These are phyloP conservation scores for Atrina japonica DNA, from an alignment of 2,888 invertebrate species.

Conservation along the genomic window DNA sequence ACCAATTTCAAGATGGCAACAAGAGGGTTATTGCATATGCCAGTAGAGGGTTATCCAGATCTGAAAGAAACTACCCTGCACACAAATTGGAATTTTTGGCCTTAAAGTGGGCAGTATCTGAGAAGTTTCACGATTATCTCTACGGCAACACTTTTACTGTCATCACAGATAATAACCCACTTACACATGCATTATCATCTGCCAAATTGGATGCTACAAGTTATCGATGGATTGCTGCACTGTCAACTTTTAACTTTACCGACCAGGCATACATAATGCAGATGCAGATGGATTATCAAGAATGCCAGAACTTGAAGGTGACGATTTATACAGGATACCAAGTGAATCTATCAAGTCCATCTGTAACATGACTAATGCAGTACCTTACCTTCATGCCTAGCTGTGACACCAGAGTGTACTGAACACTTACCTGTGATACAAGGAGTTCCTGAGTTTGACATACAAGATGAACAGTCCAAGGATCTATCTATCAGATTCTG, in stretches of 20 bases:
- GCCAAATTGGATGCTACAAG: constrained; percentile 29
- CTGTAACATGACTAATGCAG: constrained; percentile 8
- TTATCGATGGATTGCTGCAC: constrained; percentile 33
- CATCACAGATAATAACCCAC: constrained; percentile 16
- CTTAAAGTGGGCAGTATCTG: constrained; percentile 38
- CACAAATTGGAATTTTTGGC: constrained; percentile 42
- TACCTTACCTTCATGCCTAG: constrained; percentile 1
- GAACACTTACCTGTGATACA: not conserved
- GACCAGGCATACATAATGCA: constrained; percentile 15
- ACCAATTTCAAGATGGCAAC: not conserved
- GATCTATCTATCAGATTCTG: constrained; percentile 25
- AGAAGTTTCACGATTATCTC: constrained; percentile 44
- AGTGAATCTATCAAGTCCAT: constrained; percentile 21
- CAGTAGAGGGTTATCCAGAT: not conserved
- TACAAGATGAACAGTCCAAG: constrained; percentile 18
- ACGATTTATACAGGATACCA: not conserved
- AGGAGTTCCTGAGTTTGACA: constrained; percentile 15
- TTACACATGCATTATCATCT: constrained; percentile 17
- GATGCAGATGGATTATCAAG: constrained; percentile 17
- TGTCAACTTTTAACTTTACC: constrained; percentile 32
- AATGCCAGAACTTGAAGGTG: not conserved
- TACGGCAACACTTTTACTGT: constrained; percentile 28
- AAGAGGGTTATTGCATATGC: not conserved
- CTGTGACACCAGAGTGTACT: not conserved
- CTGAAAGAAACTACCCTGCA: constrained; percentile 19